These are phyloP conservation scores for Dolichallabes microphthalmus DNA, from an alignment of 2,113 vertebrate species.

Conservation along the genomic window DNA sequence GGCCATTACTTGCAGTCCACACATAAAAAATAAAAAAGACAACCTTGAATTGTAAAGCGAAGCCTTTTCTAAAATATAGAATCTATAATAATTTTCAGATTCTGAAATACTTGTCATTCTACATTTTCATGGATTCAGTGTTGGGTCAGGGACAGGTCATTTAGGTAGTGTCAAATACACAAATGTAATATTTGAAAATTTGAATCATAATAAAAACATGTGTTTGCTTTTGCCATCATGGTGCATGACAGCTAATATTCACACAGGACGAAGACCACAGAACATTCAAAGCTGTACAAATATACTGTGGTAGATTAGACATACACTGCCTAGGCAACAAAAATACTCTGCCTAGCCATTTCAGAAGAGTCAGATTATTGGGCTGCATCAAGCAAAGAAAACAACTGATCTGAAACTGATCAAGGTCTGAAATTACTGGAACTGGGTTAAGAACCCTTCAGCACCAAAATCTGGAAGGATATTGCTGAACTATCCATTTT, in stretches of 20 bases:
- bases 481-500: no score
- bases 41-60: not conserved
- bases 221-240: not conserved
- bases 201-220: not conserved
- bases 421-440: no score
- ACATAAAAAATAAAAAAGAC: not conserved
- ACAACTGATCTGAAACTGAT: no score
- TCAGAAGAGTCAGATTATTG: no score
- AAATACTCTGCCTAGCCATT: no score
- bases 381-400: no score
- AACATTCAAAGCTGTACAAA: not conserved
- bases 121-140: not conserved
- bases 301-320: not conserved
- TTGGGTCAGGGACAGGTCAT: not conserved
- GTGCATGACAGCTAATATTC: not conserved
- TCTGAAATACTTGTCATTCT: not conserved
- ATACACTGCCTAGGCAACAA: no score
- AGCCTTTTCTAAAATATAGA: not conserved
- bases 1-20: not conserved
- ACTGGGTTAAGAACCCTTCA: no score
- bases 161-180: not conserved
- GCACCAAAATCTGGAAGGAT: no score
- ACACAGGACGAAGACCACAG: not conserved
- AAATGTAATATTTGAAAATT: not conserved
- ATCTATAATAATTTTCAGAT: not conserved